Conservation (phyloP, 2,797 vertebrate species). For the Aphelocoma californica region DNA sequence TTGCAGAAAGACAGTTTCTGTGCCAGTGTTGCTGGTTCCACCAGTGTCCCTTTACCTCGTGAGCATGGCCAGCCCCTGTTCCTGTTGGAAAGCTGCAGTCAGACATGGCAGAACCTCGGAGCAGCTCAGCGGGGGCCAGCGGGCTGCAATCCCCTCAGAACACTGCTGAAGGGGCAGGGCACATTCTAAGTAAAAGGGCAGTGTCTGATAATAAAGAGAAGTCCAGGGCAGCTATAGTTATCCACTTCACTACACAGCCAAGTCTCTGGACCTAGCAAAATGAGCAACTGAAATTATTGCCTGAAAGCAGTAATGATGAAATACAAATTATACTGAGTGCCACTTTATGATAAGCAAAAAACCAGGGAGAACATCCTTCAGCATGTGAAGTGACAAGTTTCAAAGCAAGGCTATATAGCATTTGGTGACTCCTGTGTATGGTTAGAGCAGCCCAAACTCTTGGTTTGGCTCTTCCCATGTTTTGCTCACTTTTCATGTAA, state of each 20-base stretch:
- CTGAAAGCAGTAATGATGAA: not conserved
- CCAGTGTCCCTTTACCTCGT: not conserved
- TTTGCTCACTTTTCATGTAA: not conserved
- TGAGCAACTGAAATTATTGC: not conserved
- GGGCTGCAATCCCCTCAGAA: accelerated
- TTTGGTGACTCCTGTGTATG: not conserved
- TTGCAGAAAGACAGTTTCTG: not conserved
- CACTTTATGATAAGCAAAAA: not conserved
- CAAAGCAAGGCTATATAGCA: not conserved
- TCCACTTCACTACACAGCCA: not conserved
- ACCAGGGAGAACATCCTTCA: not conserved
- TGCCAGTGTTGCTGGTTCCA: not conserved
- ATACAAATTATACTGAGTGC: accelerated
- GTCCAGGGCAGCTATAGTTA: not conserved
- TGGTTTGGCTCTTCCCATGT: not conserved
- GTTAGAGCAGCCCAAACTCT: not conserved
- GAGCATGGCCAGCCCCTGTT: not conserved
- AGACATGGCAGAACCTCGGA: accelerated
- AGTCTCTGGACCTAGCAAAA: not conserved
- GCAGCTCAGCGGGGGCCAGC: accelerated
- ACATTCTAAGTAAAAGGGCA: not conserved
- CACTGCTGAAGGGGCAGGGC: not conserved
- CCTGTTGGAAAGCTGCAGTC: not conserved
- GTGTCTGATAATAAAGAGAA: not conserved
- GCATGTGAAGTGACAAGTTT: not conserved